Percentiles rank a stretch among this genome's conserved stretches.
Evolutionary conservation across 2,113 vertebrate species (phyloP).

Genomic region (Piprites chloris): DNA sequence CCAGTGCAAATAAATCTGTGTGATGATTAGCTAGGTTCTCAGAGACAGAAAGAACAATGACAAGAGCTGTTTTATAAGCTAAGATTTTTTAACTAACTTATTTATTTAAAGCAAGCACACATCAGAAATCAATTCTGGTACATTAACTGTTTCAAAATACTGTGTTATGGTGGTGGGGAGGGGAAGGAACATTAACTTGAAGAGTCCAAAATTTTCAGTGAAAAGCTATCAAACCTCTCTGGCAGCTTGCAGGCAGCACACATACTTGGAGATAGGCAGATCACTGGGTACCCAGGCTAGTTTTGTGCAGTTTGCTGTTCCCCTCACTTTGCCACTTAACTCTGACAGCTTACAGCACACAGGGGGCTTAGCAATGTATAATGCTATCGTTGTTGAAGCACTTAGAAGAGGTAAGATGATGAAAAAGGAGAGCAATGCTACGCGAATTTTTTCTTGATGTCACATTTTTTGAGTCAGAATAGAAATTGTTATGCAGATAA

Average conservation of each 20-base stretch:
- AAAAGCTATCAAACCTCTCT: background rate
- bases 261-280: background rate
- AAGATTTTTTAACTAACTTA: background rate
- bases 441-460: background rate
- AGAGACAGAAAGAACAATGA: background rate
- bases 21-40: constrained; percentile 12
- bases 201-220: background rate
- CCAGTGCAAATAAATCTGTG: constrained; percentile 15
- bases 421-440: background rate
- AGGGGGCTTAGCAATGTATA: background rate
- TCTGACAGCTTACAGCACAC: background rate
- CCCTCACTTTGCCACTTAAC: background rate
- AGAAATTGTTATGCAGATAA: background rate
- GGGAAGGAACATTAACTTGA: background rate
- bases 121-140: background rate
- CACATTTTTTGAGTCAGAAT: accelerated
- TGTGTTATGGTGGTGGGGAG: background rate
- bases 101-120: background rate
- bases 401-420: background rate
- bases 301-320: background rate
- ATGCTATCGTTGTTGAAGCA: background rate
- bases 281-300: too few relatives aligned
- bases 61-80: background rate
- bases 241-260: background rate
- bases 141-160: background rate